A percentile compares a stretch with the other conserved stretches of the same genome.
Evolutionary conservation across 2,113 vertebrate genomes (phyloP).

Genomic region (Elgaria multicarinata): DNA sequence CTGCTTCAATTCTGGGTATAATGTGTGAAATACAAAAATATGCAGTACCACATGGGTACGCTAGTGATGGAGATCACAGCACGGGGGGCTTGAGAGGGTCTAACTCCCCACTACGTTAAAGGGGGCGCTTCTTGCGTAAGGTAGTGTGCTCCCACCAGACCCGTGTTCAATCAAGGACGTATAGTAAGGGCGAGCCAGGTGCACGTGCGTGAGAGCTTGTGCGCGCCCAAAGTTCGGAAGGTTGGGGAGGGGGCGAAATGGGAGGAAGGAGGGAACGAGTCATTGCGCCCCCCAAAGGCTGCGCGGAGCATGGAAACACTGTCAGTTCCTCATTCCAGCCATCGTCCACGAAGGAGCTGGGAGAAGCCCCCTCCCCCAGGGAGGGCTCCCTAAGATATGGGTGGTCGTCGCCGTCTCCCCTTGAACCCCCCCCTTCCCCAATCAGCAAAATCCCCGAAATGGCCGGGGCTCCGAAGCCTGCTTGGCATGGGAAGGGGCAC

Average conservation of each 20-base stretch:
- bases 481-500: background rate
- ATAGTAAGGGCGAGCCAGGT: background rate
- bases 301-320: background rate
- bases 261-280: too few species aligned
- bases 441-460: background rate
- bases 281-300: slow-evolving; percentile 32
- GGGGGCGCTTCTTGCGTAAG: background rate
- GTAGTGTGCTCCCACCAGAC: background rate
- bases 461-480: slow-evolving; percentile 2
- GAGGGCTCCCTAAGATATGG: background rate
- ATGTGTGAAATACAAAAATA: too few species aligned
- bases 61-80: too few species aligned
- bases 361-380: background rate
- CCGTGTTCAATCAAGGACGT: background rate
- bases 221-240: background rate
- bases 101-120: background rate
- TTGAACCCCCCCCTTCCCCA: background rate
- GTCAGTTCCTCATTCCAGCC: background rate
- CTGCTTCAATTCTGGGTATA: too few species aligned
- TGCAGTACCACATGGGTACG: background rate
- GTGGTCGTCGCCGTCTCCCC: background rate
- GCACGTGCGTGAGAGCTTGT: background rate
- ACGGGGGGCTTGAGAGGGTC: background rate
- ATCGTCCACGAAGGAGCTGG: background rate
- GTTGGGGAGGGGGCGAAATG: too few species aligned